Conservation (phyloP, 2,888 invertebrate species). For the Cacoxenus indagator region DNA sequence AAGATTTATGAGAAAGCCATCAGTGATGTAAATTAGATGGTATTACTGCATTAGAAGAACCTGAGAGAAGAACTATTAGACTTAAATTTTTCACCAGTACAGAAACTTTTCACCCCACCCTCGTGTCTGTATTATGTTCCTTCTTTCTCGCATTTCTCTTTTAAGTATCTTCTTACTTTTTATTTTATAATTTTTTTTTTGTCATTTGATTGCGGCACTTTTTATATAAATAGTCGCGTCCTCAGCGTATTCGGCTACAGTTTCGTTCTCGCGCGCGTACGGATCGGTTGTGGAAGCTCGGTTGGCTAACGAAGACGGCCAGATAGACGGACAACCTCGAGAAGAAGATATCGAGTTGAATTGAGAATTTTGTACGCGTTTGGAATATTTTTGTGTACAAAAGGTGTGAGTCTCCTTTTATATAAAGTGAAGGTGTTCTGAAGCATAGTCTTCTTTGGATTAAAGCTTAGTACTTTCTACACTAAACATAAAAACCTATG, state of each 20-base stretch:
- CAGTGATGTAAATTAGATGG: too few relatives aligned
- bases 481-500: conserved; percentile 24
- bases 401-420: conserved; percentile 32
- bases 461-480: too few relatives aligned
- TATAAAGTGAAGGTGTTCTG: conserved; percentile 29
- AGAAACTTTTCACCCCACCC: not conserved
- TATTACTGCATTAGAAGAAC: too few relatives aligned
- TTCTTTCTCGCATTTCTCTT: conserved; percentile 26
- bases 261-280: conserved; percentile 56
- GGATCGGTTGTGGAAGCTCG: conserved; percentile 37
- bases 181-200: conserved; percentile 29
- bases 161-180: conserved; percentile 43
- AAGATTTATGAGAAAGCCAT: too few relatives aligned
- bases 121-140: not conserved
- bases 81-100: too few relatives aligned
- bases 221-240: conserved; percentile 58
- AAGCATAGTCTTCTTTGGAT: too few relatives aligned
- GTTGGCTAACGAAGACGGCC: conserved; percentile 6
- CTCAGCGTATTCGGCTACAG: conserved; percentile 52
- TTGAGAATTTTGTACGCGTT: conserved; percentile 5
- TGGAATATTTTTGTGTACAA: conserved; percentile 36
- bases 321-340: conserved; percentile 10
- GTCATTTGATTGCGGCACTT: conserved; percentile 38
- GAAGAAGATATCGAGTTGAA: conserved; percentile 3
- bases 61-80: too few relatives aligned